These are phyloP conservation scores for Dicyrtomina minuta DNA, from an alignment of 2,888 invertebrate genomes.

Conservation along the genomic window DNA sequence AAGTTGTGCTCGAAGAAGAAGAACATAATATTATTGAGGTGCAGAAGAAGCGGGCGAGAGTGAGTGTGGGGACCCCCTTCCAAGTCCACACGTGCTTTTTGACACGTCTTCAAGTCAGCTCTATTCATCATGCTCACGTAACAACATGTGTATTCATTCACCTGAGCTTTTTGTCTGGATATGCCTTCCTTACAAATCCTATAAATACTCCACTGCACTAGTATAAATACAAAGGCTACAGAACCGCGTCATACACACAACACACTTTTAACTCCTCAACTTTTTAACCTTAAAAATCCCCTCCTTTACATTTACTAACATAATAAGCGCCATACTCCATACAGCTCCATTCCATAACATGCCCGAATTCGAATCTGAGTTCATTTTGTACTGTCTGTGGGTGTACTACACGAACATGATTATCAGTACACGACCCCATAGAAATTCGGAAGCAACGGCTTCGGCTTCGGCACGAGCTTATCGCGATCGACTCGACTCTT, in stretches of 20 bases:
- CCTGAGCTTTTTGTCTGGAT: slow-evolving; percentile 30
- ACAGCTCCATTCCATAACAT: too few relatives aligned
- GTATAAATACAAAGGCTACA: not conserved
- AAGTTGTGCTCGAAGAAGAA: slow-evolving; percentile 3
- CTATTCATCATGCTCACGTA: slow-evolving; percentile 47
- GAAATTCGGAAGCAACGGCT: too few relatives aligned
- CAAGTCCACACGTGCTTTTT: slow-evolving; percentile 53
- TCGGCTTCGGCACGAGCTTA: too few relatives aligned
- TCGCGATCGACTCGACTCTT: too few relatives aligned
- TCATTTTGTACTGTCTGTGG: too few relatives aligned
- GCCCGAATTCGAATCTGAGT: too few relatives aligned
- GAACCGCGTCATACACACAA: not conserved
- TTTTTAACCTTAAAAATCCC: slow-evolving; percentile 14
- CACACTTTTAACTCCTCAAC: not conserved
- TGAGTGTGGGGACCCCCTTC: slow-evolving; percentile 46
- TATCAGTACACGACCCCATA: too few relatives aligned
- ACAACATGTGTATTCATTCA: slow-evolving; percentile 30
- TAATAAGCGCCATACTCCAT: too few relatives aligned
- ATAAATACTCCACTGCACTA: slow-evolving; percentile 9
- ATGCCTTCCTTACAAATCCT: slow-evolving; percentile 4
- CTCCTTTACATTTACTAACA: not conserved
- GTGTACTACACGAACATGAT: too few relatives aligned
- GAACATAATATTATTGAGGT: slow-evolving; percentile 11
- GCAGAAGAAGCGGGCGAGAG: not conserved
- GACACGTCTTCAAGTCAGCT: slow-evolving; percentile 52